Base-by-base conservation (phyloP, 2,797 vertebrate species). In the Falco peregrinus region DNA sequence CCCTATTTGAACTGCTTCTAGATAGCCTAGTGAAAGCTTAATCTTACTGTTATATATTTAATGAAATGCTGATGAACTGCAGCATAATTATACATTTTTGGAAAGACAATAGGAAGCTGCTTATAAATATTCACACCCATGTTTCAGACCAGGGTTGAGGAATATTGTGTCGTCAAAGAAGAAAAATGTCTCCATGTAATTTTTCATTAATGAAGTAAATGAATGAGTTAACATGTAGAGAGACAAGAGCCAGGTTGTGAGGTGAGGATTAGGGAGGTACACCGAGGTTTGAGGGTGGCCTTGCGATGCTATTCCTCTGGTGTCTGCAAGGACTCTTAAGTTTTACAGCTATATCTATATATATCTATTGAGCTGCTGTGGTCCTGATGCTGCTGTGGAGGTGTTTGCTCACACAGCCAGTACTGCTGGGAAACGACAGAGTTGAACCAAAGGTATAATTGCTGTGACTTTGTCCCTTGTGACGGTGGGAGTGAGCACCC, bases 111-210 rank as follows among this genome's bases (percentile, higher is more conserved):
- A 68, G 35, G 68, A 87, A 97, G 33, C 33, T 70, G 45, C 41
- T 92, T 35, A 86, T 82, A 95, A 86, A 91, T 92, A 96, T 93
- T 84, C 94, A 92, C 73, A 53, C 17, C 15, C 26, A 20, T 14
- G 20, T 88, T 93, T 87, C 59, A 84, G 45, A 68, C 43, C 68
- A 71, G 48, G 39, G 45, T 10, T 87, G 78, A 89, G 73, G 57
- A 57, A n/a, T 59, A 26, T 56, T 81, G 67, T 78, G 65, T 19
- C 69, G 68, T 45, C 79, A 88, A 86, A 93, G 51, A 83, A 76
- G 51, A 47, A 81, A 59, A 85, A 33, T 6, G 5, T 47, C n/a
- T 87, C n/a, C 10, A 41, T 33, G 68, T 56, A 73, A 69, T 79
- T 76, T 95, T 93, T 93, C 48, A 70, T 79, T 76, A 95, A 90